Conservation (phyloP, 2,113 vertebrate species). For the Thomomys bottae region DNA sequence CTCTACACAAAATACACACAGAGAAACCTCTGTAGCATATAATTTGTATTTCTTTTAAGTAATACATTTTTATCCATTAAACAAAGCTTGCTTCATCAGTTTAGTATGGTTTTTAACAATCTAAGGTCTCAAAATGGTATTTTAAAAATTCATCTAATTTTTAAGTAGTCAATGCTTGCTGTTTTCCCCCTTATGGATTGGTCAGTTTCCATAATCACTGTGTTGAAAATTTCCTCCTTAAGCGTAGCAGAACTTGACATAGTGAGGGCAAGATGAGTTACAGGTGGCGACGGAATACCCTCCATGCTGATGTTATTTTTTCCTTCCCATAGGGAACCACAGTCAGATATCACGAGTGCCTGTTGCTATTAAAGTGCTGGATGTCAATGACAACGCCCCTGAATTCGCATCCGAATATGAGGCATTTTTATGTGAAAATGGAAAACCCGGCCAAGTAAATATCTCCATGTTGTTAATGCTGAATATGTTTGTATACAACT, state of each 20-base stretch:
- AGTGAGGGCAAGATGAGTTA: slow-evolving; percentile 51
- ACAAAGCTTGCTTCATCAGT: slow-evolving; percentile 80
- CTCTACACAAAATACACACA: slow-evolving; percentile 76
- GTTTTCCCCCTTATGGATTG: slow-evolving; percentile 52
- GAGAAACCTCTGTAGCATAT: slow-evolving; percentile 76
- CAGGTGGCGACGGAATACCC: slow-evolving; percentile 56
- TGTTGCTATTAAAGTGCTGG: slow-evolving; percentile 96
- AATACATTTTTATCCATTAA: slow-evolving; percentile 82
- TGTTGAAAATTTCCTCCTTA: slow-evolving; percentile 63
- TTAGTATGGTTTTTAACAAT: slow-evolving; percentile 77
- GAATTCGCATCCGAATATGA: slow-evolving; percentile 96
- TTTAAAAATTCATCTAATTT: slow-evolving; percentile 70
- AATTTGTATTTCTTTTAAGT: slow-evolving; percentile 64
- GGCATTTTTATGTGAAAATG: slow-evolving; percentile 97
- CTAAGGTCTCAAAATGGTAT: slow-evolving; percentile 74
- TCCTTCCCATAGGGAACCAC: slow-evolving; percentile 92
- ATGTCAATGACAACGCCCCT: slow-evolving; percentile 99
- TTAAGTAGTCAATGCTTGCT: slow-evolving; percentile 39
- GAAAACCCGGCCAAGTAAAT: slow-evolving; percentile 96
- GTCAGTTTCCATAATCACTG: background rate
- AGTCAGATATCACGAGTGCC: slow-evolving; percentile 97
- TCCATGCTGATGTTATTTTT: slow-evolving; percentile 79
- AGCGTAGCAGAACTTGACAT: slow-evolving; percentile 26
- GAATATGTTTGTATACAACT: slow-evolving; percentile 70
- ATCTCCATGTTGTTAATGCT: slow-evolving; percentile 74